phyloP scores from a whole-genome alignment of 2,888 invertebrate species.

The Orthosia gracilis region DNA sequence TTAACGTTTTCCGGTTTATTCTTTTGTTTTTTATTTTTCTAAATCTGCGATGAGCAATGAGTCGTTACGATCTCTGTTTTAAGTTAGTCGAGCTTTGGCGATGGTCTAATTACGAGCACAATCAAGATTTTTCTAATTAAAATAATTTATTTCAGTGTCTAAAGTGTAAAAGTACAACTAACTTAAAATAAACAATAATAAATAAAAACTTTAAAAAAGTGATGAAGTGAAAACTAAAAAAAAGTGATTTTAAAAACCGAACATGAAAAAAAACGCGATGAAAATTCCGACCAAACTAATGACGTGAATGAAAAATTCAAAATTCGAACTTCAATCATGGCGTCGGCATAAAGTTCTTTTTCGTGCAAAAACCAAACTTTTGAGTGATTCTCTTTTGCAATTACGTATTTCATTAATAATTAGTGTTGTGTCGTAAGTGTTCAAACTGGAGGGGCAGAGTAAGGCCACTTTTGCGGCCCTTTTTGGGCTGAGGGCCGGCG shows the following conservation, averaged over 20 bases:
- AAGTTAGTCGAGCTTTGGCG: slow-evolving; percentile 57
- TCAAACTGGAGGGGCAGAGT: slow-evolving; percentile 92
- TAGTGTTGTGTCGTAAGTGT: slow-evolving; percentile 77
- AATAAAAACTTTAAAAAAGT: slow-evolving; percentile 14
- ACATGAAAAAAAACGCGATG: slow-evolving; percentile 28
- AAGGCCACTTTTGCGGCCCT: slow-evolving; percentile 93
- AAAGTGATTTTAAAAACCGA: neutral
- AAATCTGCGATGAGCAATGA: slow-evolving; percentile 66
- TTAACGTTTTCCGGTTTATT: slow-evolving; percentile 58
- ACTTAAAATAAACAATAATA: neutral
- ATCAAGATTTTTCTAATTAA: slow-evolving; percentile 46
- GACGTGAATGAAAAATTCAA: slow-evolving; percentile 43
- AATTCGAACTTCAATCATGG: slow-evolving; percentile 68
- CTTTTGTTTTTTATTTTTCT: slow-evolving; percentile 51
- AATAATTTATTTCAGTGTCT: slow-evolving; percentile 33
- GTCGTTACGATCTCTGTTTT: slow-evolving; percentile 59
- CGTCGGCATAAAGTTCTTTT: slow-evolving; percentile 60
- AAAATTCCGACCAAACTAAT: slow-evolving; percentile 34
- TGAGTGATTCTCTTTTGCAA: slow-evolving; percentile 63
- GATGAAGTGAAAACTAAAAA: neutral
- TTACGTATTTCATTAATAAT: slow-evolving; percentile 63
- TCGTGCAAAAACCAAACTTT: slow-evolving; percentile 54
- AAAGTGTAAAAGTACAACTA: neutral
- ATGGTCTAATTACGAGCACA: slow-evolving; percentile 61
- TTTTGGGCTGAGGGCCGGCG: slow-evolving; percentile 92